These are phyloP conservation scores for Volucella inflata DNA, from an alignment of 2,888 invertebrate genomes.

Conservation along the genomic window DNA sequence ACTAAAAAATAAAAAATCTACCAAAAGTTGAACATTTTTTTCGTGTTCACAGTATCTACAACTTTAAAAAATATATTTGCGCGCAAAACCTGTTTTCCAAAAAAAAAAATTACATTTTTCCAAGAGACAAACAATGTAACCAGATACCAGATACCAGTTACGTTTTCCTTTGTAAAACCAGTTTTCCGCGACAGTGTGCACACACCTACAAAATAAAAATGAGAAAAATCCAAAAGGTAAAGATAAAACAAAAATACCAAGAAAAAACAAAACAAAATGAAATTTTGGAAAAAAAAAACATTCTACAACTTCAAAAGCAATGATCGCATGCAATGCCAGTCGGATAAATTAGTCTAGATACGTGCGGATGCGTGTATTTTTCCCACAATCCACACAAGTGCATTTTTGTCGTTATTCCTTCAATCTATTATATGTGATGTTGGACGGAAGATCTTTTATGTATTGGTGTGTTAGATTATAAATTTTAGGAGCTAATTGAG, in stretches of 20 bases:
- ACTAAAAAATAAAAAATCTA: not conserved
- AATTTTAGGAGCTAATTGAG: conserved; percentile 9
- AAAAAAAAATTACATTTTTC: conserved; percentile 27
- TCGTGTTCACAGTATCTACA: not conserved
- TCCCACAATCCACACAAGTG: conserved; percentile 48
- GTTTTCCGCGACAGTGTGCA: conserved; percentile 57
- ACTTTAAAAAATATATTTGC: conserved; percentile 35
- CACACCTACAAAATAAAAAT: conserved; percentile 60
- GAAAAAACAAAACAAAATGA: conserved; percentile 1
- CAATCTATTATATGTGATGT: not conserved
- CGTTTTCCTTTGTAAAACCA: conserved; percentile 62
- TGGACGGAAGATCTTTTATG: not conserved
- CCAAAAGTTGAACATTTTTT: conserved; percentile 27
- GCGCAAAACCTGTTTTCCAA: conserved; percentile 58
- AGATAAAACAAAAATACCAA: conserved; percentile 35
- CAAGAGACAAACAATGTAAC: not conserved
- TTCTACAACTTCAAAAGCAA: conserved; percentile 14
- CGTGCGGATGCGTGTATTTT: conserved; percentile 25
- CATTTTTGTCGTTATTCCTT: not conserved
- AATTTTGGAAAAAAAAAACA: conserved; percentile 7
- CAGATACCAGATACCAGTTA: conserved; percentile 39
- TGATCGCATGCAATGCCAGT: conserved; percentile 27
- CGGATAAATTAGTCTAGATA: conserved; percentile 15
- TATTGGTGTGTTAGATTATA: not conserved
- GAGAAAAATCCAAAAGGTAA: conserved; percentile 16